Conservation (phyloP, 2,113 vertebrate genomes). For the Sterna hirundo region DNA sequence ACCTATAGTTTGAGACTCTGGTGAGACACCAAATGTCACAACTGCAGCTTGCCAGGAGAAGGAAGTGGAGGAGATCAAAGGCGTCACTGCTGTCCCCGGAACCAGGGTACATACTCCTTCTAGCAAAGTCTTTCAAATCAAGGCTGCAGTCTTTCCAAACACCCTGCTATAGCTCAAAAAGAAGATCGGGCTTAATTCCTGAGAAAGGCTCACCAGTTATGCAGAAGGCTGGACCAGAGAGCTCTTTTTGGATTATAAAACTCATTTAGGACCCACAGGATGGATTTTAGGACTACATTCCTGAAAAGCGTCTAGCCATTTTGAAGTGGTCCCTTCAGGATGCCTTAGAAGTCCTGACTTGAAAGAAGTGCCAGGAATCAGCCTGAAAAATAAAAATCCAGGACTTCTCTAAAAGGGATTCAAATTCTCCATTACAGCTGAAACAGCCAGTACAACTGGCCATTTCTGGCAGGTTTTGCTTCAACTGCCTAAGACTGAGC, state of each 20-base stretch:
- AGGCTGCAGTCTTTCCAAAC: not conserved
- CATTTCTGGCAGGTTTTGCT: not conserved
- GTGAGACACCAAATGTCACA: conserved; percentile 42
- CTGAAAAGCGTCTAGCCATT: not conserved
- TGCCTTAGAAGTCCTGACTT: not conserved
- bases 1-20: not conserved
- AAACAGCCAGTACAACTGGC: not conserved
- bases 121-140: not conserved
- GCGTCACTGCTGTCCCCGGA: not conserved
- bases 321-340: not conserved
- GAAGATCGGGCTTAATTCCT: not conserved
- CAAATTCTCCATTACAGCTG: not conserved
- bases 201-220: not conserved
- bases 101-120: not conserved
- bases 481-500: not conserved
- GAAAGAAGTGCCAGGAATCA: not conserved
- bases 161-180: not conserved
- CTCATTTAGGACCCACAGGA: not conserved
- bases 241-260: not conserved
- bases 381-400: not conserved
- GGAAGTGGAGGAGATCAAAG: conserved; percentile 2
- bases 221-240: not conserved
- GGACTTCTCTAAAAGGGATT: not conserved
- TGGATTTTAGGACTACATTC: not conserved
- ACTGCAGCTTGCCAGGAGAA: not conserved